phyloP scores from a whole-genome alignment of 2,113 vertebrate genomes.

The Microtus montanus region DNA sequence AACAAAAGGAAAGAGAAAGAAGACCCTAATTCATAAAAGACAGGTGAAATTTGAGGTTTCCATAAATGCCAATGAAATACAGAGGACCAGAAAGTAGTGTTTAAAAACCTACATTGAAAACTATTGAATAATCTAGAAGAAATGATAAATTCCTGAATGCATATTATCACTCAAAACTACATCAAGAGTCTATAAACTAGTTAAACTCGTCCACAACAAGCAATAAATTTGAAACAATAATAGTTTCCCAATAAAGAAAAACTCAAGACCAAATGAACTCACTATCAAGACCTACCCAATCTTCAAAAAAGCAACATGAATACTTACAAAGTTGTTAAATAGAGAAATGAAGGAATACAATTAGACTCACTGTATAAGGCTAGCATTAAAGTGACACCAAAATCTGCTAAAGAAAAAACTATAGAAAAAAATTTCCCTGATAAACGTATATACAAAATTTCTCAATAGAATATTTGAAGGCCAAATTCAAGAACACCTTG shows the following conservation, averaged over 20 bases:
- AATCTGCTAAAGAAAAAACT: background rate
- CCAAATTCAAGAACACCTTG: background rate
- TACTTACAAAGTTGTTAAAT: background rate
- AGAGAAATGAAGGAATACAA: background rate
- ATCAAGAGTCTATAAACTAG: background rate
- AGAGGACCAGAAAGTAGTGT: background rate
- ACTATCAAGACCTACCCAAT: background rate
- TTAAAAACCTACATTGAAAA: background rate
- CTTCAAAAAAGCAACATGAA: background rate
- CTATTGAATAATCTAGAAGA: background rate
- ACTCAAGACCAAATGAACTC: no score
- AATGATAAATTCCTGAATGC: background rate
- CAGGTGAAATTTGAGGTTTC: background rate
- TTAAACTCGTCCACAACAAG: background rate
- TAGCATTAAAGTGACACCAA: background rate
- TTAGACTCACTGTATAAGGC: no score
- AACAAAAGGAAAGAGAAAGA: background rate
- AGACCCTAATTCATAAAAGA: background rate
- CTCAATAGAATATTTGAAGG: background rate
- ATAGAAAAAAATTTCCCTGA: background rate
- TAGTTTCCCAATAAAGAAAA: background rate
- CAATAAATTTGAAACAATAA: background rate
- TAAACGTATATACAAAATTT: background rate
- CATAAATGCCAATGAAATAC: background rate
- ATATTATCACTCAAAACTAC: background rate